These are phyloP conservation scores for Rhopalosiphum maidis DNA, from an alignment of 1,140 invertebrate genomes.

Conservation along the genomic window DNA sequence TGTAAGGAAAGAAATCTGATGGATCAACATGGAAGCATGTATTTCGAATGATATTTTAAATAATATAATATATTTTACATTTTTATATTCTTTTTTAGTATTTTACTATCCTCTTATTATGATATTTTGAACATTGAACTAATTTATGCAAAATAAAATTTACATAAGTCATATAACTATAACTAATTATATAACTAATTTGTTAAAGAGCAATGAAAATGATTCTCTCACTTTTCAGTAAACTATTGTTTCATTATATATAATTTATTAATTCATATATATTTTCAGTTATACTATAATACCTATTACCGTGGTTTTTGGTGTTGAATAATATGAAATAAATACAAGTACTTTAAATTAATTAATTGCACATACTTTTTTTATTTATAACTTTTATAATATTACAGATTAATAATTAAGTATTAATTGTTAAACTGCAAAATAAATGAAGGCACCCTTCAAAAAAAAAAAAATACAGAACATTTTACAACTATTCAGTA, in stretches of 20 bases:
- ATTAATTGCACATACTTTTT: background rate
- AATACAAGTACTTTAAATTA: background rate
- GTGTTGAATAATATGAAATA: background rate
- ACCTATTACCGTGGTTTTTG: background rate
- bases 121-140: too few relatives aligned
- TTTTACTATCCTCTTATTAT: too few relatives aligned
- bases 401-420: background rate
- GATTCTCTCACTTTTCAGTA: background rate
- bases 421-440: background rate
- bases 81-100: too few relatives aligned
- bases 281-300: background rate
- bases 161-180: too few relatives aligned
- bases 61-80: too few relatives aligned
- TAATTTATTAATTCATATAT: background rate
- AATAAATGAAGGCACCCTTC: background rate
- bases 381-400: background rate
- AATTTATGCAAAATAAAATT: too few relatives aligned
- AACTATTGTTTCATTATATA: background rate
- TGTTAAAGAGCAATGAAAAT: background rate
- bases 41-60: too few relatives aligned
- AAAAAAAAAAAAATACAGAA: background rate
- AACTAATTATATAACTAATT: too few relatives aligned
- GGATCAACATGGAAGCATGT: too few relatives aligned
- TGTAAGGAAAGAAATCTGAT: too few relatives aligned
- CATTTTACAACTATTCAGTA: background rate